phyloP scores from a whole-genome alignment of 2,113 vertebrate species.

The Progne subis region DNA sequence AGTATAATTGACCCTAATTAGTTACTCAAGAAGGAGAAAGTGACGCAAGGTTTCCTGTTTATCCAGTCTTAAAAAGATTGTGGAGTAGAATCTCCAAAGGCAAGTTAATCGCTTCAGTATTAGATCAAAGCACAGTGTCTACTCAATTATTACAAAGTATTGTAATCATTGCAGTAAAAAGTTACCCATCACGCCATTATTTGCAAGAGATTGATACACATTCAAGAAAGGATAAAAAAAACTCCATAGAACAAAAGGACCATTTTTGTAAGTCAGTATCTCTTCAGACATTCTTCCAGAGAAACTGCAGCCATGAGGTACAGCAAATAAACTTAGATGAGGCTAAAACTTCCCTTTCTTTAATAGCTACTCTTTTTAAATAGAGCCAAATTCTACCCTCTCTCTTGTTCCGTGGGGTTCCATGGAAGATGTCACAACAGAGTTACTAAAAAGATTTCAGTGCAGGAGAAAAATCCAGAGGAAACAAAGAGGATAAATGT shows the following conservation, averaged over 20 bases:
- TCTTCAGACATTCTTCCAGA: not conserved
- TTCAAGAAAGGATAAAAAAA: not conserved
- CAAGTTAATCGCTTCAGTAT: not conserved
- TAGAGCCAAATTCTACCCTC: not conserved
- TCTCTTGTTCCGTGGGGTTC: not conserved
- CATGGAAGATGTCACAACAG: not conserved
- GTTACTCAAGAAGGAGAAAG: constrained; percentile 12
- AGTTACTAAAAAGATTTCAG: not conserved
- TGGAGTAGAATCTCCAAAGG: not conserved
- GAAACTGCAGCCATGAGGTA: not conserved
- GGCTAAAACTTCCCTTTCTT: not conserved
- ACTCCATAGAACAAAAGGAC: not conserved
- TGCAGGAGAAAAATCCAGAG: not conserved
- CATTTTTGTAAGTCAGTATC: not conserved
- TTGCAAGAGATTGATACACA: not conserved
- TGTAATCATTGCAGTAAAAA: not conserved
- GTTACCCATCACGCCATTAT: not conserved
- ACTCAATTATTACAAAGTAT: not conserved
- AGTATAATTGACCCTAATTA: constrained; percentile 12
- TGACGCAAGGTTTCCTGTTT: constrained; percentile 33
- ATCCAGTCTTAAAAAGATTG: not conserved
- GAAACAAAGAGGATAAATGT: not conserved
- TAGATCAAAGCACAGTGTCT: not conserved
- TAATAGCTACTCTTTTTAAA: not conserved
- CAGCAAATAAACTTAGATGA: not conserved